Evolutionary conservation across 2,113 vertebrate genomes (phyloP).

Genomic region (Upupa epops): DNA sequence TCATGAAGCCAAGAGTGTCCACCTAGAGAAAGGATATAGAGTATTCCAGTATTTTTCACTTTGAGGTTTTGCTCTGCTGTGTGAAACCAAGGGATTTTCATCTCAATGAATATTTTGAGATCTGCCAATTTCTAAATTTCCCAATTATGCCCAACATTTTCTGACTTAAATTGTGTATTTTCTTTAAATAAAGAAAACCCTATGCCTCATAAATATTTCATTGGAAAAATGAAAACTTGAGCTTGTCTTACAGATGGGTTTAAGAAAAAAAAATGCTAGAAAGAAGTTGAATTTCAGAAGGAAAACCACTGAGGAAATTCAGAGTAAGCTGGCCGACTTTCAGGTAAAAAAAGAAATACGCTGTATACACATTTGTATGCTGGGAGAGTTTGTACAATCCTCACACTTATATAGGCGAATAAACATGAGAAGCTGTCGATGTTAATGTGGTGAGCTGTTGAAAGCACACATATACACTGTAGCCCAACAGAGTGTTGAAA

Average conservation of each 20-base stretch:
- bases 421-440: not conserved
- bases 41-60: slow-evolving; percentile 13
- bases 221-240: slow-evolving; percentile 57
- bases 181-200: slow-evolving; percentile 62
- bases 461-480: not conserved
- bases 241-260: slow-evolving; percentile 27
- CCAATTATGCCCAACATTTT: slow-evolving; percentile 63
- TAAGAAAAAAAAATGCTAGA: not conserved
- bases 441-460: not conserved
- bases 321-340: not conserved
- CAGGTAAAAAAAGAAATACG: not conserved
- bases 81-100: slow-evolving; percentile 48
- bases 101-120: slow-evolving; percentile 58
- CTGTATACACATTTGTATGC: not conserved
- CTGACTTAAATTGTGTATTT: slow-evolving; percentile 63
- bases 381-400: not conserved
- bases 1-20: not conserved
- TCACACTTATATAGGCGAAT: not conserved
- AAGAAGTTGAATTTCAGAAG: not conserved
- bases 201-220: slow-evolving; percentile 73
- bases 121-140: slow-evolving; percentile 44
- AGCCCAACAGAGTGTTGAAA: not conserved
- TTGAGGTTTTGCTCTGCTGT: slow-evolving; percentile 25
- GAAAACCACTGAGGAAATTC: slow-evolving; percentile 7
- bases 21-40: slow-evolving; percentile 37